These are phyloP conservation scores for Seriola quinqueradiata DNA, from an alignment of 2,113 vertebrate genomes.

Conservation along the genomic window DNA sequence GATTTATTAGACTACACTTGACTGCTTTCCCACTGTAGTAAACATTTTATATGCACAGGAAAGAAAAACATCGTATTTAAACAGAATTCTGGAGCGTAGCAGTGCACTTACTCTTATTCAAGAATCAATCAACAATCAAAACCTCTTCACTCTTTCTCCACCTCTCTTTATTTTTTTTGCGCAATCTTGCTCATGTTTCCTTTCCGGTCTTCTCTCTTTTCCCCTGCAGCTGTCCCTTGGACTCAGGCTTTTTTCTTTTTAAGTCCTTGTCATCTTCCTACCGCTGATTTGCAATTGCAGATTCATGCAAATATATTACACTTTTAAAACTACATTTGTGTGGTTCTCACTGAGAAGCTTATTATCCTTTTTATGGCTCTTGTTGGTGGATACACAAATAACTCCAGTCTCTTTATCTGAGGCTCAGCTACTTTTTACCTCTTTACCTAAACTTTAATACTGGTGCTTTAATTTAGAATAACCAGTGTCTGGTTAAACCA, in stretches of 20 bases:
- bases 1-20: conserved; percentile 50
- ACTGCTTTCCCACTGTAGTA: conserved; percentile 11
- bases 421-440: background rate
- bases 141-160: background rate
- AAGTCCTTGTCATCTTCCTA: background rate
- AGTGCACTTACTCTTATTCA: conserved; percentile 19
- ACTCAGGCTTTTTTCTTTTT: background rate
- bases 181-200: background rate
- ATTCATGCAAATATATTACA: background rate
- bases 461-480: background rate
- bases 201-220: background rate
- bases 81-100: conserved; percentile 22
- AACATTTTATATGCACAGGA: conserved; percentile 27
- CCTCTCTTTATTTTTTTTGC: background rate
- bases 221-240: background rate
- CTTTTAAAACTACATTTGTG: background rate
- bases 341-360: background rate
- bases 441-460: background rate
- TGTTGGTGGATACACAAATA: background rate
- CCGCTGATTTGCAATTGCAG: background rate
- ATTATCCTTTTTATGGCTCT: background rate
- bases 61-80: conserved; percentile 29
- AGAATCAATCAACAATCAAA: conserved; percentile 1
- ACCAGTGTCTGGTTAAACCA: background rate
- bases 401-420: background rate